These are phyloP conservation scores for Scaptomyza reducta DNA, from an alignment of 2,888 invertebrate genomes.

Conservation along the genomic window DNA sequence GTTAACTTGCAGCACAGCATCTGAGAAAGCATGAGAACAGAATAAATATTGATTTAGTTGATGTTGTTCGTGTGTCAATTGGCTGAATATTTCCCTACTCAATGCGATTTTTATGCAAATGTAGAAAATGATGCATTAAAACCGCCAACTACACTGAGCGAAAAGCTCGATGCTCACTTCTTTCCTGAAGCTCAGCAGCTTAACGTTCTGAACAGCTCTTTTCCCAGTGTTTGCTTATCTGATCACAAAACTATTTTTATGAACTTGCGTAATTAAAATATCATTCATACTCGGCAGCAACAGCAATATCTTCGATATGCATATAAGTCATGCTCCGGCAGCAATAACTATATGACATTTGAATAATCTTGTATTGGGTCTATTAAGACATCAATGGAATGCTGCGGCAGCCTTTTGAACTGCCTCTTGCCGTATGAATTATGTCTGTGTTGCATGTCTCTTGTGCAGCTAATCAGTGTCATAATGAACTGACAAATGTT, in stretches of 20 bases:
- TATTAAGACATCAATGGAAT: constrained; percentile 75
- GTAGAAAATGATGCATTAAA: constrained; percentile 33
- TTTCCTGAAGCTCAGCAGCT: background rate
- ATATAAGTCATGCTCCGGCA: constrained; percentile 52
- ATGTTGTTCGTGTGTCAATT: constrained; percentile 49
- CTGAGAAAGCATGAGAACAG: constrained; percentile 42
- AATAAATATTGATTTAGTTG: constrained; percentile 48
- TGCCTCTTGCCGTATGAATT: constrained; percentile 6
- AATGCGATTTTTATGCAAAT: constrained; percentile 64
- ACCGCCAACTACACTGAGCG: constrained; percentile 6
- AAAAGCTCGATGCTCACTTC: background rate
- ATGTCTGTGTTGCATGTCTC: constrained; percentile 45
- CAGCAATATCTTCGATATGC: constrained; percentile 36
- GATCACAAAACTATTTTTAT: constrained; percentile 65
- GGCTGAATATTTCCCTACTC: constrained; percentile 24
- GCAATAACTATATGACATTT: constrained; percentile 53
- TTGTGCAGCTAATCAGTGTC: constrained; percentile 52
- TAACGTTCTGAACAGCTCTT: background rate
- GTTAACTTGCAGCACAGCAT: constrained; percentile 72
- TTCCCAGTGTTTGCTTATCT: constrained; percentile 49
- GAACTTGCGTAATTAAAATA: constrained; percentile 75
- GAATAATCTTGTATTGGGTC: constrained; percentile 64
- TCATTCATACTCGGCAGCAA: constrained; percentile 44
- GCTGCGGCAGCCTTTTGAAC: constrained; percentile 58
- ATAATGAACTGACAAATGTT: constrained; percentile 67